These are phyloP conservation scores for Leuctra nigra DNA, from an alignment of 2,888 invertebrate genomes.

Conservation along the genomic window DNA sequence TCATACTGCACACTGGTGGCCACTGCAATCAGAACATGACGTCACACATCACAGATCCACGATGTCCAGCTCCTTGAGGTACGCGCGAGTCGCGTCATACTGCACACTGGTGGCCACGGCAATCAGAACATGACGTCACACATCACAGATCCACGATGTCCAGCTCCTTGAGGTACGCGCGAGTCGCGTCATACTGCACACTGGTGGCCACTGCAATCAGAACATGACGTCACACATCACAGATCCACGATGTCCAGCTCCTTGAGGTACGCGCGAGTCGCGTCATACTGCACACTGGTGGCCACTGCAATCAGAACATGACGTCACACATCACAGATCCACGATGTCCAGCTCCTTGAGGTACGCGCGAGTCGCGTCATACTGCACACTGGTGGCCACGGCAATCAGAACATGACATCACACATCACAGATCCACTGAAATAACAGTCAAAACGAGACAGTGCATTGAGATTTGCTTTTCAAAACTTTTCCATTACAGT, in stretches of 20 bases:
- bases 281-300: slow-evolving; percentile 68
- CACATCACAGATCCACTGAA: too few relatives aligned
- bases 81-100: slow-evolving; percentile 70
- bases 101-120: slow-evolving; percentile 69
- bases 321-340: too few relatives aligned
- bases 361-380: slow-evolving; percentile 69
- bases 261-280: slow-evolving; percentile 67
- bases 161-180: slow-evolving; percentile 68
- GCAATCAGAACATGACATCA: slow-evolving; percentile 41
- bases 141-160: slow-evolving; percentile 68
- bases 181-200: slow-evolving; percentile 68
- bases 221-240: too few relatives aligned
- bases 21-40: slow-evolving; percentile 48
- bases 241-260: slow-evolving; percentile 68
- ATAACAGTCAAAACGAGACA: too few relatives aligned
- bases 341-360: slow-evolving; percentile 70
- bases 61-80: slow-evolving; percentile 69
- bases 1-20: slow-evolving; percentile 72
- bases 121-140: too few relatives aligned
- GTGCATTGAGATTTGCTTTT: too few relatives aligned
- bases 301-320: slow-evolving; percentile 58
- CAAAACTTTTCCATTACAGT: too few relatives aligned
- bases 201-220: slow-evolving; percentile 62
- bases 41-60: too few relatives aligned
- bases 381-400: slow-evolving; percentile 72